phyloP scores from a whole-genome alignment of 92 coral and sea anemone species.

The Heteractis magnifica region DNA sequence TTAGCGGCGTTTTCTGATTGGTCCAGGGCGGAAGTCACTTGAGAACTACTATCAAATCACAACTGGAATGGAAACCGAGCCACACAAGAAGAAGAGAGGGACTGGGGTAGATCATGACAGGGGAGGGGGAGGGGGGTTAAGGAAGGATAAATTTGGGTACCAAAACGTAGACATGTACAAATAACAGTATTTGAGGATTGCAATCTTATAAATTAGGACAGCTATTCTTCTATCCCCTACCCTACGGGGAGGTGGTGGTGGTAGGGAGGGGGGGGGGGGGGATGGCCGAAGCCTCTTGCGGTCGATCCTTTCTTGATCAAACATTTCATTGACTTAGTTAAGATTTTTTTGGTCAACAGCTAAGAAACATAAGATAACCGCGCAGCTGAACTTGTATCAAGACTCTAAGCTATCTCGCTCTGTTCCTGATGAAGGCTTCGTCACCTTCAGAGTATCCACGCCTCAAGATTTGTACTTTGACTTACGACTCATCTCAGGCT shows the following conservation, averaged over 20 bases:
- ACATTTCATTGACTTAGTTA: background rate
- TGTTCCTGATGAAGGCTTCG: background rate
- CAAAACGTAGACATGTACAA: too few species aligned
- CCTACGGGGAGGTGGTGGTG: background rate
- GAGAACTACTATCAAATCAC: background rate
- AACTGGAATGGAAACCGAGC: too few species aligned
- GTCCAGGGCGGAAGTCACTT: background rate
- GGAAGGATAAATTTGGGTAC: background rate
- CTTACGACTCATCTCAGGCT: background rate
- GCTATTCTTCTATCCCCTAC: too few species aligned
- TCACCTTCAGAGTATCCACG: background rate
- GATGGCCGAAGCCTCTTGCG: background rate
- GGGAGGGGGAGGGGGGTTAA: background rate
- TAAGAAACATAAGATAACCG: background rate
- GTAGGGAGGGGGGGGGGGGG: too few species aligned
- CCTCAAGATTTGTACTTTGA: slow-evolving; percentile 11
- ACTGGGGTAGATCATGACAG: too few species aligned
- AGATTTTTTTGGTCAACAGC: background rate
- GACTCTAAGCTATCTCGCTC: background rate
- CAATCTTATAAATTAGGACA: too few species aligned
- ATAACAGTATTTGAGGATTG: too few species aligned
- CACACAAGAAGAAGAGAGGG: too few species aligned
- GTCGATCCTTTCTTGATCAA: background rate
- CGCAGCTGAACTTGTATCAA: background rate
- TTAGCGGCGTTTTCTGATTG: background rate